phyloP scores from a whole-genome alignment of 2,888 invertebrate species.

The Aporophyla lueneburgensis region DNA sequence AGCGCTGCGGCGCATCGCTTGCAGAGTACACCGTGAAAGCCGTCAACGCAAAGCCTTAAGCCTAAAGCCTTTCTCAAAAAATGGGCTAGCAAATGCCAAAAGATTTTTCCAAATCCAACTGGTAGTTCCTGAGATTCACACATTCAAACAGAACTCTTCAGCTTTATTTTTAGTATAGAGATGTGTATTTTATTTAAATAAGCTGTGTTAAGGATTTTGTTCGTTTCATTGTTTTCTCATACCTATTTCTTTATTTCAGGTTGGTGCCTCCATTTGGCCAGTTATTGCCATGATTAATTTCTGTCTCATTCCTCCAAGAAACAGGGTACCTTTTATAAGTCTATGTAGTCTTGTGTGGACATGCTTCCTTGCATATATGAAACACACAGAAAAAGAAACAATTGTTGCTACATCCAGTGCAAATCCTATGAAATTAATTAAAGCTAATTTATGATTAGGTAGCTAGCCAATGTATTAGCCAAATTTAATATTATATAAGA shows the following conservation, averaged over 20 bases:
- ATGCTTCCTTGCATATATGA: slow-evolving; percentile 95
- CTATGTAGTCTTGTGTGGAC: slow-evolving; percentile 95
- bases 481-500: slow-evolving; percentile 34
- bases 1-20: no score
- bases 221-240: background rate
- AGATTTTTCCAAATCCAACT: no score
- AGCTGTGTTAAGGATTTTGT: no score
- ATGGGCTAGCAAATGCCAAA: no score
- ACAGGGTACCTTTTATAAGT: slow-evolving; percentile 94
- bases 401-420: slow-evolving; percentile 69
- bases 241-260: slow-evolving; percentile 84
- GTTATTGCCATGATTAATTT: slow-evolving; percentile 94
- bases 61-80: no score
- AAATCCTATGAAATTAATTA: slow-evolving; percentile 71
- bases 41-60: no score
- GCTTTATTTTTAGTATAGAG: no score
- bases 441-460: slow-evolving; percentile 67
- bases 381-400: slow-evolving; percentile 89
- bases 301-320: slow-evolving; percentile 93
- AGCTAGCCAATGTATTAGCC: slow-evolving; percentile 37
- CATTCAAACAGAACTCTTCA: no score
- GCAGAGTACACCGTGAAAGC: no score
- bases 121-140: no score
- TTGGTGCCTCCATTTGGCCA: slow-evolving; percentile 94
- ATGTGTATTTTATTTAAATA: no score